These are phyloP conservation scores for Hippopotamus amphibius DNA, from an alignment of 2,113 vertebrate genomes.

Conservation along the genomic window DNA sequence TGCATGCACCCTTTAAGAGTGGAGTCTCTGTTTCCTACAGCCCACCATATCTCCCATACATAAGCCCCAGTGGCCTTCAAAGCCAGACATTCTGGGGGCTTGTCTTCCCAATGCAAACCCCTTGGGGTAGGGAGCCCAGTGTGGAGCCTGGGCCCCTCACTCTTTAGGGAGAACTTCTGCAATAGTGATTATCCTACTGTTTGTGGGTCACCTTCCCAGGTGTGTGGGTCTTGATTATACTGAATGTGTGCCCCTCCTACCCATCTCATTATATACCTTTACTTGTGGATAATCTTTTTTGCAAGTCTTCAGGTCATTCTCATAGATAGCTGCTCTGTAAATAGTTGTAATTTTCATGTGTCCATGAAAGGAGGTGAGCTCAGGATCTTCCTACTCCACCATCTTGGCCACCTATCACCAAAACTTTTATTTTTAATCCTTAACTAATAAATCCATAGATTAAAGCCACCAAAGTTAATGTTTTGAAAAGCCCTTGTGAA, in stretches of 20 bases:
- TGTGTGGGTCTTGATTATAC: too few species aligned
- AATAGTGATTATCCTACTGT: background rate
- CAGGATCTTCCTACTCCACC: background rate
- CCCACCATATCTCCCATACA: background rate
- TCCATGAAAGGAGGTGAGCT: background rate
- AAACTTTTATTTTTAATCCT: conserved; percentile 27
- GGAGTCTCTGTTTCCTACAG: background rate
- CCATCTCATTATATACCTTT: background rate
- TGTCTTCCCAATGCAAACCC: background rate
- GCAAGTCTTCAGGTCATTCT: background rate
- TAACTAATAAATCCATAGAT: conserved; percentile 18
- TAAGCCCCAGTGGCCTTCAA: background rate
- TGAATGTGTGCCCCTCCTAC: background rate
- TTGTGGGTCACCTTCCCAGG: background rate
- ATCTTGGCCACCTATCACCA: background rate
- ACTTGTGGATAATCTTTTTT: background rate
- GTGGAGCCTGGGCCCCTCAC: background rate
- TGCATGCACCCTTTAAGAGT: background rate
- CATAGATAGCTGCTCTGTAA: background rate
- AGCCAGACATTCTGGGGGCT: background rate
- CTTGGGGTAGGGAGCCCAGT: background rate
- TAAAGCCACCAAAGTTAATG: background rate
- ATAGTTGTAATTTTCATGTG: background rate
- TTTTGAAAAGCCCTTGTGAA: background rate
- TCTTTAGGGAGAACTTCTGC: background rate